Conservation (phyloP, 2,113 vertebrate genomes). For the Otis tarda region DNA sequence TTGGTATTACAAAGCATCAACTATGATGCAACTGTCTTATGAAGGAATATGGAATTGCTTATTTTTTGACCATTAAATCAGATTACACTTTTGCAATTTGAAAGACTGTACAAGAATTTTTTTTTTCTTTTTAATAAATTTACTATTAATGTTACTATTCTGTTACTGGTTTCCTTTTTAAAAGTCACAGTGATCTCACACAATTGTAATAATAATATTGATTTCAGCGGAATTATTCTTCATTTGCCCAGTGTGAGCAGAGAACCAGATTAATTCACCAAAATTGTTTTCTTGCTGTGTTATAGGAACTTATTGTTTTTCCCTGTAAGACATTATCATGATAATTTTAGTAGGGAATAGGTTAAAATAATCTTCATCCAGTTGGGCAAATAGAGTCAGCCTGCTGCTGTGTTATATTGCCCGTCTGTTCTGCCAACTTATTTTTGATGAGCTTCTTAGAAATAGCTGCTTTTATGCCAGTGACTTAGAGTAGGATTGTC, state of each 20-base stretch:
- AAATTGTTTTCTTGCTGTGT: conserved; percentile 24
- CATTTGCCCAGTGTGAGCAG: conserved; percentile 31
- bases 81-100: neutral
- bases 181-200: neutral
- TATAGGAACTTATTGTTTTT: conserved; percentile 41
- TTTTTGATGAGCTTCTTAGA: conserved; percentile 61
- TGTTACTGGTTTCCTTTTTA: neutral
- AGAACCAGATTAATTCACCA: conserved; percentile 43
- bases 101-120: neutral
- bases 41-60: neutral
- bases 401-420: conserved; percentile 46
- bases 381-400: conserved; percentile 38
- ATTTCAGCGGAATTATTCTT: conserved; percentile 12
- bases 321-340: conserved; percentile 37
- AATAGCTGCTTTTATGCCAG: conserved; percentile 53
- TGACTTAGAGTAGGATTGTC: conserved; percentile 63
- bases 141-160: neutral
- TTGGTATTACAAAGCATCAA: neutral
- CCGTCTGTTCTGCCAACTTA: conserved; percentile 68
- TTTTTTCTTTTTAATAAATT: neutral
- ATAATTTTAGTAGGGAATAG: conserved; percentile 56
- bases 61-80: neutral
- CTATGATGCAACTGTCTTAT: neutral
- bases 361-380: conserved; percentile 63
- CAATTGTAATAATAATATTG: neutral